Evolutionary conservation across 2,888 invertebrate genomes (phyloP), one percentile per base, ranked within the genome.

Genomic region (Noctua janthe): DNA sequence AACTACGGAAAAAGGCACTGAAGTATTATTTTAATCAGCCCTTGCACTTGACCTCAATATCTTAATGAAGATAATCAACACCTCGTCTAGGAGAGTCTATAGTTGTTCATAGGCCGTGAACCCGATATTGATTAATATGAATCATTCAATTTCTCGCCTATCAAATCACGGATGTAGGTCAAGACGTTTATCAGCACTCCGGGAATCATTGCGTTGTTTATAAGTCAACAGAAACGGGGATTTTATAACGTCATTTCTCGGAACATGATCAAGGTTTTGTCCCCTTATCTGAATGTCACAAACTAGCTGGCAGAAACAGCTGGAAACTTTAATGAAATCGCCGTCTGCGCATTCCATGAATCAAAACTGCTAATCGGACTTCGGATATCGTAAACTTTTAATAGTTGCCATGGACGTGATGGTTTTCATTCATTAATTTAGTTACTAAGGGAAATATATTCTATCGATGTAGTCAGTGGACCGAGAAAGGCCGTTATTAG

Each of bases 81-180:
- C 70, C 15, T 59, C 67, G 76, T 51, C 66, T 70, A 23, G 17
- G 70, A 47, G 54, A 75, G 64, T 29, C 49, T 66, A 77, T 77
- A 75, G 64, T 29, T 59, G 70, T 75, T 75, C 75, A 78, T 47
- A 54, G 85, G 74, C 88, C 88, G 47, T 83, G 88, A 87, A 84
- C 87, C 85, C 76, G 43, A 76, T 78, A 84, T 67, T 80, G 71
- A 80, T 86, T 47, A 77, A 77, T 80, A 74, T 78, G 80, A 82
- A 88, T 89, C 83, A 89, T 80, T 89, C 72, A 84, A 82, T 87
- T 87, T 86, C 82, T 77, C 81, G 86, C 81, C 71, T 77, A 85
- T 81, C 69, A 75, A 82, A 87, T 89, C 80, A 78, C 8, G 35
- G 47, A 76, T 78, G 59, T 74, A 84, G 86, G 89, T 87, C 88